Evolutionary conservation across 2,888 invertebrate genomes (phyloP).

Genomic region (Bellardia pandia): DNA sequence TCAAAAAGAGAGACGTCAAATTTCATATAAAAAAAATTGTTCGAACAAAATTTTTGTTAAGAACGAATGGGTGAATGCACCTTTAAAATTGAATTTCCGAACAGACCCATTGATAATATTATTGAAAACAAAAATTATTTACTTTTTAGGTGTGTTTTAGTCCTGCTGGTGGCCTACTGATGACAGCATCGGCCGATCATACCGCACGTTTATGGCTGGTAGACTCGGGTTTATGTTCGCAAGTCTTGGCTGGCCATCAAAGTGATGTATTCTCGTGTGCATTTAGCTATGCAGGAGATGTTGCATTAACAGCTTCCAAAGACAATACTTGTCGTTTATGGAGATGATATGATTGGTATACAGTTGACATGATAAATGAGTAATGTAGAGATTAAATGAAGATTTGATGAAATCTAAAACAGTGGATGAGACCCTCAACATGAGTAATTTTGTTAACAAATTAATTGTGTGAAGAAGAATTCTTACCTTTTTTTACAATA

Average conservation of each 20-base stretch:
- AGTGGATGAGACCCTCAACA: background rate
- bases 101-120: background rate
- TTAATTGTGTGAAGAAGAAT: background rate
- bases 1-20: too few relatives aligned
- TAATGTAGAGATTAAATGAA: background rate
- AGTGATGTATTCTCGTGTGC: conserved; percentile 93
- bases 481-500: conserved; percentile 12
- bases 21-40: too few relatives aligned
- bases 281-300: conserved; percentile 91
- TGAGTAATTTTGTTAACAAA: too few relatives aligned
- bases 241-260: conserved; percentile 90
- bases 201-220: conserved; percentile 89
- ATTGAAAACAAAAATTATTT: conserved; percentile 52
- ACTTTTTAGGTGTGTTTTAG: conserved; percentile 89
- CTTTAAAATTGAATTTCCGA: too few relatives aligned
- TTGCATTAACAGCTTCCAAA: conserved; percentile 92
- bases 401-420: too few relatives aligned
- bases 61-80: too few relatives aligned
- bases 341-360: conserved; percentile 90
- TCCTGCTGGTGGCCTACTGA: conserved; percentile 89
- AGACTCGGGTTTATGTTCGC: conserved; percentile 88
- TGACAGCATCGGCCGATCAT: conserved; percentile 91
- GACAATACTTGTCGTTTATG: conserved; percentile 93
- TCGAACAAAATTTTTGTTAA: too few relatives aligned
- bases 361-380: conserved; percentile 77